Conservation (phyloP, 2,113 vertebrate species). For the Osmerus eperlanus region DNA sequence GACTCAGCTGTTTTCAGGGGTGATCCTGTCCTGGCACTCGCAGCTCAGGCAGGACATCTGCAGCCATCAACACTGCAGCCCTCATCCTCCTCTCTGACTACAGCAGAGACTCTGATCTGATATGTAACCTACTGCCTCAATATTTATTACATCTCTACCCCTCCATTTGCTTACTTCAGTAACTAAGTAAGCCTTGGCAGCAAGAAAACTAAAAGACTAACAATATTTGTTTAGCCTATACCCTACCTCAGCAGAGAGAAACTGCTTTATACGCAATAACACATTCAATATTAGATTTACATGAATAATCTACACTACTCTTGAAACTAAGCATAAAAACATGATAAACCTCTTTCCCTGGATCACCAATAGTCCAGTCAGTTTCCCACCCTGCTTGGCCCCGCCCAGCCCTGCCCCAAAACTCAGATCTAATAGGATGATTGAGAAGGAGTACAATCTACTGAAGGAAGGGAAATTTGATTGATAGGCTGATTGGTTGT, state of each 20-base stretch:
- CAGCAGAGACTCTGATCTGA: too few species aligned
- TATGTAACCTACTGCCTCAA: too few species aligned
- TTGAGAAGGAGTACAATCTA: conserved; percentile 71
- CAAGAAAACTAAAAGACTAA: neutral
- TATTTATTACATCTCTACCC: too few species aligned
- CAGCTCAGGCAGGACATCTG: neutral
- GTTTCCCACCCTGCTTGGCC: too few species aligned
- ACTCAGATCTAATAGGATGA: neutral
- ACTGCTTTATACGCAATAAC: too few species aligned
- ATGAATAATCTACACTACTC: too few species aligned
- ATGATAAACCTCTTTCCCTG: too few species aligned
- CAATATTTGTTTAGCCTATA: neutral
- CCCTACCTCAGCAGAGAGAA: neutral
- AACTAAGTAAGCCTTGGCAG: neutral
- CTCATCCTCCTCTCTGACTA: too few species aligned
- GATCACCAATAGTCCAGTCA: too few species aligned
- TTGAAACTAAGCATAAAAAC: too few species aligned
- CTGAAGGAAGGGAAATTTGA: conserved; percentile 48
- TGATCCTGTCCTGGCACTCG: conserved; percentile 36
- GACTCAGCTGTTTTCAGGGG: conserved; percentile 8
- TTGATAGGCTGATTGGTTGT: conserved; percentile 78
- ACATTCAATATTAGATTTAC: too few species aligned
- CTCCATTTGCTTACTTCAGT: neutral
- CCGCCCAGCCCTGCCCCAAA: conserved; percentile 26
- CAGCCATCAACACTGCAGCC: too few species aligned